Evolutionary conservation across 2,888 invertebrate species (phyloP), one percentile per base, ranked within the genome.

Genomic region (Sphaerophoria rueppellii): DNA sequence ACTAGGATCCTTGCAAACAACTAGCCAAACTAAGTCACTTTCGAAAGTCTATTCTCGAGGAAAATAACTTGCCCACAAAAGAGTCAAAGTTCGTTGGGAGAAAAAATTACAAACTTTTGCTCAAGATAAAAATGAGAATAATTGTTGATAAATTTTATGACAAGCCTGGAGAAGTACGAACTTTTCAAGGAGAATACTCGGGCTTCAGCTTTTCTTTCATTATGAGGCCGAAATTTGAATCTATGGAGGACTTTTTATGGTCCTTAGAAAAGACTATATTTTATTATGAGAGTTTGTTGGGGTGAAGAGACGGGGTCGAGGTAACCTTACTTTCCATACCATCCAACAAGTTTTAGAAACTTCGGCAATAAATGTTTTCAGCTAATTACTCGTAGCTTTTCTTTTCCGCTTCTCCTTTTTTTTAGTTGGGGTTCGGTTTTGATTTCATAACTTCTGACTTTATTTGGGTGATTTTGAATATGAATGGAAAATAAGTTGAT

Each of bases 291-390:
- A 46, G 4, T 70, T 43, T 65, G 67, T 57, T 24, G 24, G 24
- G 24, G 24, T 24, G 24, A 24, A 60, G 54, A 75, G 75, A 50
- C 24, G 40, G 12, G 14, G 50, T 4, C 3, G 5, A 16, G 4
- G 50, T 65, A 79, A 75, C 74, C 74, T 79, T 75, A 79, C 79
- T 79, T 79, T 65, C 61, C 55, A 79, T 79, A 67, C 40, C 60
- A 16, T 14, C 24, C 24, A 24, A 24, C 6, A 43, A 9, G 12
- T 12, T 4, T 60, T 43, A 32, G 35, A 71, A 83, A 83, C 74
- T 83, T 83, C 43, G 11, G 82, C 79, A 75, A 83, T 83, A 79
- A 83, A 83, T 83, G 82, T 75, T 52, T 61, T 74, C 1, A 71
- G 63, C 71, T 83, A 83, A 79, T 79, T 83, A 79, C 75, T 67